phyloP scores from a whole-genome alignment of 2,113 vertebrate species.

The Struthidea cinerea region DNA sequence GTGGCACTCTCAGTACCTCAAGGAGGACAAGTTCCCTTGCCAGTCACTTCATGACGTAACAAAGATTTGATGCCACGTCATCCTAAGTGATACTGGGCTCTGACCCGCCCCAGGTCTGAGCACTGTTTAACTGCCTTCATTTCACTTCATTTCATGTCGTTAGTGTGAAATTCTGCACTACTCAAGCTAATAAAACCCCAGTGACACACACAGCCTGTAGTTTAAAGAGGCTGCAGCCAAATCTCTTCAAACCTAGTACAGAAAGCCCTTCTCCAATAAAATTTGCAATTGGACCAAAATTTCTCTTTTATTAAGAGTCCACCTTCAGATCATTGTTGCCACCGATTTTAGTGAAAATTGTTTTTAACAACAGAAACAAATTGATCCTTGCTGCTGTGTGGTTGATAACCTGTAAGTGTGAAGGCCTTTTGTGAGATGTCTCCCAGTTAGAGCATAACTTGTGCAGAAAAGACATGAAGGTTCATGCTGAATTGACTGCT shows the following conservation, averaged over 20 bases:
- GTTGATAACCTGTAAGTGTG: slow-evolving; percentile 1
- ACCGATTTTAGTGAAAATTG: neutral
- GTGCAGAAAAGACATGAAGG: neutral
- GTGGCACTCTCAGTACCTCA: neutral
- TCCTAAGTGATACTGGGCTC: neutral
- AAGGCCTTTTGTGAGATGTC: slow-evolving; percentile 29
- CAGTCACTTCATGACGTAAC: neutral
- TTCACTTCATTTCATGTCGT: neutral
- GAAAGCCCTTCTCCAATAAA: neutral
- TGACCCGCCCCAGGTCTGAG: neutral
- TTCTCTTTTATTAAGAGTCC: neutral
- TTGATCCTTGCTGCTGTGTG: neutral
- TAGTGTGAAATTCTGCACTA: neutral
- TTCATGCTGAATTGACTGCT: neutral
- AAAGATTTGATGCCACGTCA: neutral
- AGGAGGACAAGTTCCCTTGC: neutral
- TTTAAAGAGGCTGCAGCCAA: neutral
- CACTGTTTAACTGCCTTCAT: neutral
- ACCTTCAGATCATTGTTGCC: neutral
- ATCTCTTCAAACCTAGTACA: neutral
- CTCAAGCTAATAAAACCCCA: neutral
- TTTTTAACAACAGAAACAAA: neutral
- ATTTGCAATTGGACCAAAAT: neutral
- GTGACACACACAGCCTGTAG: neutral
- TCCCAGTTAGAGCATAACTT: neutral